These are phyloP conservation scores for Parazoanthus darwini DNA, from an alignment of 92 coral and sea anemone species.

Conservation along the genomic window DNA sequence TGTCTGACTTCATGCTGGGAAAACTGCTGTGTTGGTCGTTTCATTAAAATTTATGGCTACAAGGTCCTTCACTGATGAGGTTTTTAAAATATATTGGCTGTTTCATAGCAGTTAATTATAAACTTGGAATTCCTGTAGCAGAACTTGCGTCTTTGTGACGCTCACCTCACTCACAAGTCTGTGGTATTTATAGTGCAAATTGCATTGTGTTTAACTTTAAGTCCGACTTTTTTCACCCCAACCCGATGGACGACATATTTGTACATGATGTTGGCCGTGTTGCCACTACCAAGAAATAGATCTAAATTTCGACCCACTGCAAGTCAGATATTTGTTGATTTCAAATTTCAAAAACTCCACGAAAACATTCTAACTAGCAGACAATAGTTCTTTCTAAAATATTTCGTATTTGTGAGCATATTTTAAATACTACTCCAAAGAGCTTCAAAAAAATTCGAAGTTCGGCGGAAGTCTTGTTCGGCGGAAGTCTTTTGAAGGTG, in stretches of 20 bases:
- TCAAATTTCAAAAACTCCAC: neutral
- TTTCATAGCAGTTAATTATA: neutral
- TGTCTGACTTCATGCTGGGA: slow-evolving; percentile 4
- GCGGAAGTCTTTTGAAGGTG: too few species aligned
- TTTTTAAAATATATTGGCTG: slow-evolving; percentile 15
- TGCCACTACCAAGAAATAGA: neutral
- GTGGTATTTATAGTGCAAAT: too few species aligned
- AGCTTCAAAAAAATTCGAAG: too few species aligned
- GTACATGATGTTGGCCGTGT: too few species aligned
- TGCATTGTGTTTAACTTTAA: too few species aligned
- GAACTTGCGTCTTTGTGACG: neutral
- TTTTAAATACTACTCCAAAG: too few species aligned
- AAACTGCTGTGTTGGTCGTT: neutral
- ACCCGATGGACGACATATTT: neutral
- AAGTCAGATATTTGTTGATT: too few species aligned
- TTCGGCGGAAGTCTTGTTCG: too few species aligned
- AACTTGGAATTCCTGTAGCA: neutral
- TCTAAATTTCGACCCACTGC: neutral
- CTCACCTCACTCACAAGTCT: neutral
- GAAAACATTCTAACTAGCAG: too few species aligned
- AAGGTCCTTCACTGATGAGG: neutral
- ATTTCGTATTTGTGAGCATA: too few species aligned
- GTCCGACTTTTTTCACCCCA: neutral
- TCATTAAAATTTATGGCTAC: neutral
- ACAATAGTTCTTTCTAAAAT: too few species aligned